Base-by-base conservation (phyloP, 92 coral and sea anemone species). In the Palythoa heliodiscus region DNA sequence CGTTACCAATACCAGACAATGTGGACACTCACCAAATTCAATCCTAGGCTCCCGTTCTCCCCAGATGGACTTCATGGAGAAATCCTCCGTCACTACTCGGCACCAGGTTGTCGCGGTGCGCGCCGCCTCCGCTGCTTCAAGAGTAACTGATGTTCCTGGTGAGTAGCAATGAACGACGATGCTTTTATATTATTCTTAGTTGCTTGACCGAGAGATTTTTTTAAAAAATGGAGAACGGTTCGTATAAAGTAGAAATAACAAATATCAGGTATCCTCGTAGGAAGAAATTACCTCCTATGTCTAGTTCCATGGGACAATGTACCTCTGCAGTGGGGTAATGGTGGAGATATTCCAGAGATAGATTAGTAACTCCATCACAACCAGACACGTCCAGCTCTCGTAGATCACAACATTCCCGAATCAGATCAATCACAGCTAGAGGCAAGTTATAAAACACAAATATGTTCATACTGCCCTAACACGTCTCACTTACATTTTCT, bases 301-400 rank as follows among this genome's bases (percentile, higher is more conserved):
- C 86, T 29, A 93, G 79, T 38, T 84, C 91, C 48, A 94, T 76
- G 25, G 52, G 50, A n/a, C 90, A 88, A n/a, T 88, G 88, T 35
- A 61, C 82, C 17, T 88, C 81, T 24, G 91, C 67, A 9, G 66
- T 40, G 70, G 86, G 89, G 38, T 86, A 86, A 23, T 75, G 73
- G n/a, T 64, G 37, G 15, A 94, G 77, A 66, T 82, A 82, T 16
- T 88, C 89, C 71, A 92, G 86, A 17, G 91, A 90, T 40, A 20
- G 58, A 52, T 94, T 88, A 2, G 95, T 92, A 52, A 94, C 80
- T 24, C 83, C 82, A 40, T 40, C 50, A 79, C 95, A 94, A 20
- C 98, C 98, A 75, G 95, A 88, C 7, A 94, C 61, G 75, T 94
- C 98, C 88, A 94, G 37, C n/a, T 73, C 58, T 8, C 63, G 67